A percentile compares a stretch with the other conserved stretches of the same genome.
Conservation (phyloP, 2,888 invertebrate genomes). For the Lumbricus terrestris region DNA sequence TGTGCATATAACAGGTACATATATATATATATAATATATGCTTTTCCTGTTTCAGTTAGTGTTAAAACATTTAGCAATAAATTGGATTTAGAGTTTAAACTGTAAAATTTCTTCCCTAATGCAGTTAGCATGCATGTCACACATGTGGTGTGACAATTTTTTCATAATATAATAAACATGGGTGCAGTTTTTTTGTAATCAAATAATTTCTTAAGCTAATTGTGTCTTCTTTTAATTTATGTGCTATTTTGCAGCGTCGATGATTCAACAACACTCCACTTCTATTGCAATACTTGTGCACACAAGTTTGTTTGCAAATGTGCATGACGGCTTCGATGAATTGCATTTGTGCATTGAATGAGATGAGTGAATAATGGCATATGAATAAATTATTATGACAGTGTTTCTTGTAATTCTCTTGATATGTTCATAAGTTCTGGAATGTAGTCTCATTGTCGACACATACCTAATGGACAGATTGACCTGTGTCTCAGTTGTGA, state of each 20-base stretch:
- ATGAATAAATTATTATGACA: background rate
- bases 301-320: background rate
- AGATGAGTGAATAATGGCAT: background rate
- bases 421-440: background rate
- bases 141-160: background rate
- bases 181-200: background rate
- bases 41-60: background rate
- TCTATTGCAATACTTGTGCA: background rate
- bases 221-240: background rate
- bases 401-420: background rate
- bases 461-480: too few species aligned
- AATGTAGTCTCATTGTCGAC: too few species aligned
- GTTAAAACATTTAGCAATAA: too few species aligned
- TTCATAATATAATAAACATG: background rate
- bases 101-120: background rate
- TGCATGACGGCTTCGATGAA: background rate
- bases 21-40: background rate
- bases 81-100: too few species aligned
- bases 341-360: background rate
- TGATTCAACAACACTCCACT: constrained; percentile 3
- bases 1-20: background rate
- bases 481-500: too few species aligned
- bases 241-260: background rate
- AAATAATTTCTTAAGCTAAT: background rate
- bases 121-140: background rate